Base-by-base conservation (phyloP, 2,113 vertebrate genomes). In the Harpagus bidentatus region DNA sequence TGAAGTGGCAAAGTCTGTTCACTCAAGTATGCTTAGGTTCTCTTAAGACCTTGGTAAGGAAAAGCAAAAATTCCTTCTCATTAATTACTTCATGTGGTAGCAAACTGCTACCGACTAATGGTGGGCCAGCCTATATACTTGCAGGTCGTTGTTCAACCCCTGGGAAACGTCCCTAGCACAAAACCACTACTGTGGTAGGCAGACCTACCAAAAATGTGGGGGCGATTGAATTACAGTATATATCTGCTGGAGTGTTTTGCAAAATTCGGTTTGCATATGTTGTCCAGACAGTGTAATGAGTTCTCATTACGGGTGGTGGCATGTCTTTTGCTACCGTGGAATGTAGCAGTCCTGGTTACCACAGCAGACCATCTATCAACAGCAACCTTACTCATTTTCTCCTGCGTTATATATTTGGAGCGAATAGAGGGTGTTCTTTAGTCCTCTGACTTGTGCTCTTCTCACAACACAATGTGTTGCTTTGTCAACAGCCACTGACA, bases 171-270 rank as follows among this genome's bases (percentile, higher is more conserved):
- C 34, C 16, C 10, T 25, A 1, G 65, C 23, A 9, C 29, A 55
- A 84, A 71, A 32, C n/a, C 2, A 2, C 42, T 43, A 6, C 67
- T 67, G 22, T 36, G 32, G 3, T 62, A 34, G 32, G 76, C 10
- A 9, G 42, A 63, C 21, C 53, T 43, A 23, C 45, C 21, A 7
- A 32, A 90, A 70, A 25, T 4, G 20, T 23, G 20, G 29, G 12
- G 18, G 13, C 0, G 1, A 11, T 42, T 69, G 31, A 58, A 21
- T 56, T 84, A 21, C 31, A 11, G 25, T 47, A 8, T 59, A 4
- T 66, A 13, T 55, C 56, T 36, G 10, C 69, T 72, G 38, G 22
- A 63, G 23, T 11, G 31, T 71, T 90, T 74, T 5, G 12, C n/a
- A n/a, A 55, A 45, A 40, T 81, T 28, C 50, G 55, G 8, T 19